These are phyloP conservation scores for Palythoa heliodiscus DNA, from an alignment of 92 coral and sea anemone genomes.

Conservation along the genomic window DNA sequence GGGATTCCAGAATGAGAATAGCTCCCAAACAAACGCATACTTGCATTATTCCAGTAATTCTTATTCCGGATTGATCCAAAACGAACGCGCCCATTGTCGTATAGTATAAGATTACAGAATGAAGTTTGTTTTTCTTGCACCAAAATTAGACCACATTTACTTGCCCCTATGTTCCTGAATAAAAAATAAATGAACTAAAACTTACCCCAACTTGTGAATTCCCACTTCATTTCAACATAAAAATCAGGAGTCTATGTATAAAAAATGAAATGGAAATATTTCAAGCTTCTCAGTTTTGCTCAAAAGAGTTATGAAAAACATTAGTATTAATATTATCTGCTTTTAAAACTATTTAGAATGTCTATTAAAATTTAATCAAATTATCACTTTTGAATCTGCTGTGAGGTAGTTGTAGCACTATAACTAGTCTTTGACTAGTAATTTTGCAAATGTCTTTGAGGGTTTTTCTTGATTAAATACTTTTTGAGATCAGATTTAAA, in stretches of 20 bases:
- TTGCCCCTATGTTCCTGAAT: not conserved
- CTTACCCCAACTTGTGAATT: slow-evolving; percentile 99
- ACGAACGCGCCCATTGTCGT: too few species aligned
- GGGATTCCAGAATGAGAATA: too few species aligned
- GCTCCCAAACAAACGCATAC: too few species aligned
- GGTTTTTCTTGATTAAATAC: too few species aligned
- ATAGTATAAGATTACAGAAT: not conserved
- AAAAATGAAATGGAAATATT: not conserved
- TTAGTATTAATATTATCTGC: not conserved
- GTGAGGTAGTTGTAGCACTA: too few species aligned
- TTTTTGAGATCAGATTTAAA: too few species aligned
- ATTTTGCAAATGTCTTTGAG: too few species aligned
- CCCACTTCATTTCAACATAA: slow-evolving; percentile 99
- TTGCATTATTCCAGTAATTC: too few species aligned
- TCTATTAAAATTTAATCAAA: not conserved
- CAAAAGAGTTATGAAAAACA: not conserved
- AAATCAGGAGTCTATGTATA: slow-evolving; percentile 88
- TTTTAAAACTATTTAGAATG: not conserved
- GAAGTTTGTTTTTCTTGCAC: not conserved
- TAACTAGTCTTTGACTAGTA: too few species aligned
- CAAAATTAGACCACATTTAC: not conserved
- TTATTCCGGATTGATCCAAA: too few species aligned
- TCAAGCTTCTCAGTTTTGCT: not conserved
- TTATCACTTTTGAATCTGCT: not conserved
- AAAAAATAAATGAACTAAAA: not conserved